Evolutionary conservation across 1,140 invertebrate species (phyloP).

Genomic region (Hyphantria cunea): DNA sequence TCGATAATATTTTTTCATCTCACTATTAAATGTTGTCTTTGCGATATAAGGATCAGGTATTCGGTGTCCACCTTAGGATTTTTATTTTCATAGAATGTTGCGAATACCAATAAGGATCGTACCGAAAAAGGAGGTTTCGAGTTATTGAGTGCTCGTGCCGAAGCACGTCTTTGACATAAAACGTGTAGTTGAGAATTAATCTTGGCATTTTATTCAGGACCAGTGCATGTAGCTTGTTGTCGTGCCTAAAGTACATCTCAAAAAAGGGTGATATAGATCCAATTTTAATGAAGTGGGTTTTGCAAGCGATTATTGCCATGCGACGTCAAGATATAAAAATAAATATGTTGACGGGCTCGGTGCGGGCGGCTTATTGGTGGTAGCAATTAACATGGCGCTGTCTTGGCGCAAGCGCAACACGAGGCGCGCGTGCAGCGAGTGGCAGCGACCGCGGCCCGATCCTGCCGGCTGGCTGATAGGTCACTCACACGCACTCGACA

Average conservation of each 20-base stretch:
- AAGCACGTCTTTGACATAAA: constrained; percentile 53
- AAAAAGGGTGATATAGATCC: constrained; percentile 58
- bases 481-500: constrained; percentile 65
- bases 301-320: constrained; percentile 51
- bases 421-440: constrained; percentile 46
- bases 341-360: constrained; percentile 65
- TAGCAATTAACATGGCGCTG: constrained; percentile 73
- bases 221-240: constrained; percentile 34
- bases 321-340: constrained; percentile 58
- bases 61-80: constrained; percentile 70
- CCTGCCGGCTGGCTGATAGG: constrained; percentile 53
- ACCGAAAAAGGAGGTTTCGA: constrained; percentile 65
- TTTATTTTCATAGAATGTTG: constrained; percentile 64
- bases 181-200: constrained; percentile 59
- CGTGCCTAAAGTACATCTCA: constrained; percentile 32
- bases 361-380: constrained; percentile 67
- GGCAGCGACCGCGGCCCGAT: constrained; percentile 17
- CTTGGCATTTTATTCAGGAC: constrained; percentile 72
- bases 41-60: constrained; percentile 73
- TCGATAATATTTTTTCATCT: constrained; percentile 57
- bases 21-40: constrained; percentile 63
- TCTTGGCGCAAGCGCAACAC: constrained; percentile 52
- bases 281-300: constrained; percentile 63
- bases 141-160: constrained; percentile 56
- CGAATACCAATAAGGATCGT: constrained; percentile 56